phyloP scores from a whole-genome alignment of 2,888 invertebrate species.

The Onchidella celtica region DNA sequence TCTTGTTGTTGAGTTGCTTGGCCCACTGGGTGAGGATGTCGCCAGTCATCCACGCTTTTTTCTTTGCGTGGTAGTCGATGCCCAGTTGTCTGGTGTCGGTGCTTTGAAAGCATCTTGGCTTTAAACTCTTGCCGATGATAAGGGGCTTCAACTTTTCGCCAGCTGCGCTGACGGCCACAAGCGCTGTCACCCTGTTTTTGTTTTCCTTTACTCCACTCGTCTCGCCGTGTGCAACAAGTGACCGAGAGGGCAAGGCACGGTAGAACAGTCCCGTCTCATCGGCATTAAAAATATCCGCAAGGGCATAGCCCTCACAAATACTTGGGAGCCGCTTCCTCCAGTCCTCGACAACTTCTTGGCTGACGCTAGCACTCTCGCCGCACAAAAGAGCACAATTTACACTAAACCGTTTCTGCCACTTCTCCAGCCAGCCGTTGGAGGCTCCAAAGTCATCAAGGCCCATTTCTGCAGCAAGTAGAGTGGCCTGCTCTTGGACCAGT shows the following conservation, averaged over 20 bases:
- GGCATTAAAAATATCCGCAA: not conserved
- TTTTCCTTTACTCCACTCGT: not conserved
- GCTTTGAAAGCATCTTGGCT: not conserved
- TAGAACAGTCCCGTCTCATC: not conserved
- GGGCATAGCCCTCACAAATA: not conserved
- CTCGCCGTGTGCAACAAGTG: not conserved
- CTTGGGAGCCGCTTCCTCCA: not conserved
- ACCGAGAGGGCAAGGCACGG: not conserved
- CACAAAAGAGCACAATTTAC: not conserved
- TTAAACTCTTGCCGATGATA: not conserved
- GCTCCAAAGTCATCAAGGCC: no score
- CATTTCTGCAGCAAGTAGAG: not conserved
- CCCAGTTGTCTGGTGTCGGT: not conserved
- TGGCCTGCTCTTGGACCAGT: not conserved
- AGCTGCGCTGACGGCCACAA: not conserved
- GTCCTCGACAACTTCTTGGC: not conserved
- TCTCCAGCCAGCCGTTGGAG: not conserved
- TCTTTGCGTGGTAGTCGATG: not conserved
- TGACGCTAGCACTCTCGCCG: not conserved
- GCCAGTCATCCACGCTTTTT: not conserved
- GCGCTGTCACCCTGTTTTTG: not conserved
- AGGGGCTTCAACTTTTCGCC: not conserved
- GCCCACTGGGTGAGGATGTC: not conserved
- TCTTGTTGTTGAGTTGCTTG: not conserved
- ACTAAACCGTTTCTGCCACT: not conserved